Evolutionary conservation across 2,113 vertebrate species (phyloP), one percentile per base, ranked within the genome.

Genomic region (Anolis carolinensis): DNA sequence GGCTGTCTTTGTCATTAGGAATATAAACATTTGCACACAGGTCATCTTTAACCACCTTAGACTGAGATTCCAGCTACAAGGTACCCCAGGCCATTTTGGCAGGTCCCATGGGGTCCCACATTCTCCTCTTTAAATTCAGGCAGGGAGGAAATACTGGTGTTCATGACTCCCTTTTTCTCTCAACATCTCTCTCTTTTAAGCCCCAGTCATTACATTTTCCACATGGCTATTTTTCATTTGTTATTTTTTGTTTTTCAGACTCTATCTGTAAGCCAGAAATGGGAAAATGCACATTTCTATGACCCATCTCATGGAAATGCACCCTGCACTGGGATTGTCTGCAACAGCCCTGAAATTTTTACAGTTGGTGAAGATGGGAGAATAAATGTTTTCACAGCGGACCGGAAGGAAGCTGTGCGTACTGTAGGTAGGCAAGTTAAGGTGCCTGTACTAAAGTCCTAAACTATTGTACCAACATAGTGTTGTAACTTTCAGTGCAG

Each of bases 341-440:
- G 98, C 91, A 97, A 92, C 92, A 98, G 95, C 83, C 98, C 99
- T 30, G 98, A 99, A 92, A 97, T 99, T 11, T 97, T 99, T 75
- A 97, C 97, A 0, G 98, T 99, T 7, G 98, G 99, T 25, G 98
- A 99, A 93, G 98, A 99, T 67, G 99, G 99, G 23, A 97, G 97
- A 89, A 97, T 99, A 91, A 97, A 98, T 88, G 93, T 98, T 88
- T 98, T 98, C 92, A 96, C 97, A 95, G 97, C 94, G 14, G 98
- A 98, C 88, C 97, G 97, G 84, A 98, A 96, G 91, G 96, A 96
- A 90, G 92, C 97, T 67, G 83, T 95, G 62, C 96, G 97, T 89
- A 96, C 97, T 79, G 98, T 99, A 95, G 98, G 99, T 99, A 93
- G 87, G 95, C 14, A 84, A n/a, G 82, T 27, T 87, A 68, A 5